A percentile compares a stretch with the other conserved stretches of the same genome.
Evolutionary conservation across 1,140 invertebrate genomes (phyloP).

Genomic region (Caenorhabditis brenneri): DNA sequence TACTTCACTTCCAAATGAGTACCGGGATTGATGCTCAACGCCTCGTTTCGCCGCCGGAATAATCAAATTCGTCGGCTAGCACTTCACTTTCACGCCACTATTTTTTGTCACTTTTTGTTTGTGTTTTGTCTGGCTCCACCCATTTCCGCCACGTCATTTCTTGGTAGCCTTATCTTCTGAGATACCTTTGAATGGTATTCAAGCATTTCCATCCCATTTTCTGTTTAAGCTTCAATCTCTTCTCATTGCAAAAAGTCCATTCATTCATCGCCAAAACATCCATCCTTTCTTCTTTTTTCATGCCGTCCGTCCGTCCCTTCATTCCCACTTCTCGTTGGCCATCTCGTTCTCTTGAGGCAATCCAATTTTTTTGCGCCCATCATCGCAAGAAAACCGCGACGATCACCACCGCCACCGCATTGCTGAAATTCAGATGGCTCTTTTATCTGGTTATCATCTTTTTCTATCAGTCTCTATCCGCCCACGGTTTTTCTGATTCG

Average conservation of each 20-base stretch:
- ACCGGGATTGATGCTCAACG: slow-evolving; percentile 9
- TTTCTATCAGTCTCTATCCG: background rate
- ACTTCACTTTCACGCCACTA: slow-evolving; percentile 4
- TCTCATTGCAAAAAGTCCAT: background rate
- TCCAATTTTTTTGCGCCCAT: slow-evolving; percentile 30
- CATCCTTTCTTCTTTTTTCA: background rate
- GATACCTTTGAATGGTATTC: background rate
- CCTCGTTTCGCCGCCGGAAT: background rate
- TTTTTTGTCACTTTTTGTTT: slow-evolving; percentile 26
- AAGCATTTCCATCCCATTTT: background rate
- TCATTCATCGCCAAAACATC: slow-evolving; percentile 36
- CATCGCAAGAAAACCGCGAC: background rate
- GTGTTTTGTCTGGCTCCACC: slow-evolving; percentile 8
- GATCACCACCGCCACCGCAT: slow-evolving; percentile 1
- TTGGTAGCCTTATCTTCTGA: background rate
- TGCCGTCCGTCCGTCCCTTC: background rate
- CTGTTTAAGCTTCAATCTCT: slow-evolving; percentile 14
- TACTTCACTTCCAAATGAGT: slow-evolving; percentile 28
- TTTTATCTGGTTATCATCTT: background rate
- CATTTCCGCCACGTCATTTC: background rate
- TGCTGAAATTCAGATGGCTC: slow-evolving; percentile 33
- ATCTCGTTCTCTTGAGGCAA: slow-evolving; percentile 40
- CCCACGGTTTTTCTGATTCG: background rate
- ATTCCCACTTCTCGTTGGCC: slow-evolving; percentile 30
- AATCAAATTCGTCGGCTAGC: slow-evolving; percentile 29